These are phyloP conservation scores for Megaustenia siamemsis DNA, from an alignment of 2,888 invertebrate species.

Conservation along the genomic window DNA sequence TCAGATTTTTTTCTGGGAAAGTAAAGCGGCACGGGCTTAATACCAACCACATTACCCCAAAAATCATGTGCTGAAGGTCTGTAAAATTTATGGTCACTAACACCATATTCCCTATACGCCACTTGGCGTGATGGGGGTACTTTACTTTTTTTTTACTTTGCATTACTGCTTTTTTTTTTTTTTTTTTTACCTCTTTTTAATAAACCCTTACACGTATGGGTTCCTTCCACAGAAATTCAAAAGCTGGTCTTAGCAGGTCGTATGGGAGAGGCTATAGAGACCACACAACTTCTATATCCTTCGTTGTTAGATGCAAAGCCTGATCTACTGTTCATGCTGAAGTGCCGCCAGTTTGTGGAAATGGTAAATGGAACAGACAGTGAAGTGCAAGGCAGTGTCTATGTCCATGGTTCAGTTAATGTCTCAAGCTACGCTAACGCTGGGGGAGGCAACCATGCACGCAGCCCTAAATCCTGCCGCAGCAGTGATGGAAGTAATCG, in stretches of 20 bases:
- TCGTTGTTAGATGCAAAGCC: conserved; percentile 94
- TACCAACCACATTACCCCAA: too few species aligned
- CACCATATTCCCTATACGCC: too few species aligned
- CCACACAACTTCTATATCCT: conserved; percentile 93
- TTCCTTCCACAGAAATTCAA: conserved; percentile 87
- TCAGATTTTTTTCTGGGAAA: too few species aligned
- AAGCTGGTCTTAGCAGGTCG: conserved; percentile 94
- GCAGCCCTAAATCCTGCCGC: conserved; percentile 68
- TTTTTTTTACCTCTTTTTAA: background rate
- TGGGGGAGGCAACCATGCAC: conserved; percentile 60
- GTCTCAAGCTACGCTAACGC: conserved; percentile 60
- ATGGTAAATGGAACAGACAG: conserved; percentile 86
- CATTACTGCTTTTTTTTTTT: too few species aligned
- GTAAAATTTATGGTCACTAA: too few species aligned
- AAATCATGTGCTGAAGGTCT: too few species aligned
- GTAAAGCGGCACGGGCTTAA: too few species aligned
- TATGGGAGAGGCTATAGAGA: conserved; percentile 96
- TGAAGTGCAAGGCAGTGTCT: conserved; percentile 83
- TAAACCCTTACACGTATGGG: background rate
- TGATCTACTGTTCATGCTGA: conserved; percentile 95
- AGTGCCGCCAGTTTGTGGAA: conserved; percentile 98
- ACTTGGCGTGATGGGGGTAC: too few species aligned
- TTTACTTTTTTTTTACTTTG: too few species aligned
- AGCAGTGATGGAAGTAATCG: conserved; percentile 76
- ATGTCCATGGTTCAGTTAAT: conserved; percentile 75